A percentile compares a stretch with the other conserved stretches of the same genome.
Conservation (phyloP, 1,140 invertebrate genomes). For the Homarus americanus region DNA sequence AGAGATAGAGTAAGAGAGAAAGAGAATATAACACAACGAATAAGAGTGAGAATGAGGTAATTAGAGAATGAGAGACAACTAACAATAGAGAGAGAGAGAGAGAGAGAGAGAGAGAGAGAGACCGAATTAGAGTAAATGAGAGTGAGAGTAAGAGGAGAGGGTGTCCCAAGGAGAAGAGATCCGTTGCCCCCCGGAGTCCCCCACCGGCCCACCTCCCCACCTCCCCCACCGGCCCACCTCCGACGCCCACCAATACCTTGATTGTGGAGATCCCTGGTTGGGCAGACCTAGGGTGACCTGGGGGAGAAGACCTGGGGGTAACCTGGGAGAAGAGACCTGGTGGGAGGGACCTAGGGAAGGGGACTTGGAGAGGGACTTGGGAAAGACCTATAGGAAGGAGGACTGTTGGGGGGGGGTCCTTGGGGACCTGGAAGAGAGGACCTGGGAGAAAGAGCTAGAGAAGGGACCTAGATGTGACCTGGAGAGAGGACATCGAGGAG, state of each 20-base stretch:
- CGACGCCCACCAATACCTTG: constrained; percentile 31
- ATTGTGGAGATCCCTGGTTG: constrained; percentile 3
- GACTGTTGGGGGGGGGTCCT: too few species aligned
- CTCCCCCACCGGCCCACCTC: not conserved
- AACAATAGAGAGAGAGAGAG: not conserved
- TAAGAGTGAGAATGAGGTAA: not conserved
- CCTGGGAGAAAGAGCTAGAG: too few species aligned
- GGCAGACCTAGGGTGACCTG: not conserved
- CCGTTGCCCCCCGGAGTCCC: not conserved
- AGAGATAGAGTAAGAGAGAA: too few species aligned
- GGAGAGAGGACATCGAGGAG: too few species aligned
- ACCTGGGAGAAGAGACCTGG: not conserved
- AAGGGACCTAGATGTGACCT: too few species aligned
- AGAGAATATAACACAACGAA: too few species aligned
- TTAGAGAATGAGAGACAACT: not conserved
- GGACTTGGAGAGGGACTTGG: not conserved
- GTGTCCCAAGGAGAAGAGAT: not conserved
- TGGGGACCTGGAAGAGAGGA: too few species aligned
- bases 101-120: not conserved
- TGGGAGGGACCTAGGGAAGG: not conserved
- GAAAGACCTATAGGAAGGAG: too few species aligned
- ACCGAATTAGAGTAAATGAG: not conserved
- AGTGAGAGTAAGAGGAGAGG: not conserved
- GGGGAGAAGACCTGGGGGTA: not conserved
- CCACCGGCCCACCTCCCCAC: not conserved